These are phyloP conservation scores for Chiloscyllium plagiosum DNA, from an alignment of 2,113 vertebrate genomes.

Conservation along the genomic window DNA sequence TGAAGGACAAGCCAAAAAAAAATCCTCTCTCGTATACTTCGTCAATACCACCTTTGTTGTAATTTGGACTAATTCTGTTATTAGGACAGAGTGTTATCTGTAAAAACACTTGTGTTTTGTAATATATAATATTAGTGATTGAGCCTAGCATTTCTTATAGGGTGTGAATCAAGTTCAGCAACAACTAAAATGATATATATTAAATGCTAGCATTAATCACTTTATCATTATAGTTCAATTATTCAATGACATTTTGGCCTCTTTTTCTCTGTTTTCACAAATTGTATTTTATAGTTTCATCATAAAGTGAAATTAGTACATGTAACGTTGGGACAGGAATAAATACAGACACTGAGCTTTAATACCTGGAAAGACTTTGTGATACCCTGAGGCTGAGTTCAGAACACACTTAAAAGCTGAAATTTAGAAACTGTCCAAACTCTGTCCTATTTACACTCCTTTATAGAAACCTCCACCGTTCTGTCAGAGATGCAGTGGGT, in stretches of 20 bases:
- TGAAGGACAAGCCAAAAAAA: background rate
- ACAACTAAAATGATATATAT: too few species aligned
- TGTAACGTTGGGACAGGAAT: background rate
- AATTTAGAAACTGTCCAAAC: background rate
- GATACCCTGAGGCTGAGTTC: background rate
- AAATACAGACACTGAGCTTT: background rate
- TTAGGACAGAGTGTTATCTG: background rate
- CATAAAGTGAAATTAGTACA: background rate
- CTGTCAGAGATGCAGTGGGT: background rate
- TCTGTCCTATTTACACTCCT: background rate
- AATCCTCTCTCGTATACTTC: background rate
- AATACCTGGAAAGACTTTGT: background rate
- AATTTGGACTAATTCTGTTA: too few species aligned
- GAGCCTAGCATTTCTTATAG: too few species aligned
- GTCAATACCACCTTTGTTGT: too few species aligned
- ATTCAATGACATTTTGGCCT: background rate
- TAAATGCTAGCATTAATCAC: background rate
- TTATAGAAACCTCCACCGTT: background rate
- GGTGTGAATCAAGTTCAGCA: too few species aligned
- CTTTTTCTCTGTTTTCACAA: background rate
- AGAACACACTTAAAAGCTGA: background rate
- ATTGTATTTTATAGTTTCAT: background rate
- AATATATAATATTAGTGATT: too few species aligned
- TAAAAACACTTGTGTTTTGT: background rate
- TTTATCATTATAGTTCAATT: background rate